Evolutionary conservation across 2,888 invertebrate species (phyloP).

Genomic region (Odontocerum albicorne): DNA sequence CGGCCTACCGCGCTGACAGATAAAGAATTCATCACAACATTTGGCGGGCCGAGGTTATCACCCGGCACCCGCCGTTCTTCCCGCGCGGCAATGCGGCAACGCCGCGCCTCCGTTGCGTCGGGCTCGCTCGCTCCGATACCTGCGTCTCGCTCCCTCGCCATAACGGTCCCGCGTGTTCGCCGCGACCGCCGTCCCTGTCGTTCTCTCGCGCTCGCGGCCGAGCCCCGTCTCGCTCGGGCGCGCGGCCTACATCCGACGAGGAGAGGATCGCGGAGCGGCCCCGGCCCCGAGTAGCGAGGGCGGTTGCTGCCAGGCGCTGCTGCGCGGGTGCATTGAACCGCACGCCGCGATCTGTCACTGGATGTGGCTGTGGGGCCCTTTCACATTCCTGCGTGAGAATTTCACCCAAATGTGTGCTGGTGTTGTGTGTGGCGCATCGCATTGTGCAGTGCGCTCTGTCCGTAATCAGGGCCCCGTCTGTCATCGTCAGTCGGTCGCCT

Average conservation of each 20-base stretch:
- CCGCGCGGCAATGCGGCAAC: constrained; percentile 21
- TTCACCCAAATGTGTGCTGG: neutral
- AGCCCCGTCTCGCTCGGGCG: neutral
- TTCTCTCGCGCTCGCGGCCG: neutral
- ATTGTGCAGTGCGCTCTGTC: no score
- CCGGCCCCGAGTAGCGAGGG: constrained; percentile 4
- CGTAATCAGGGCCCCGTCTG: no score
- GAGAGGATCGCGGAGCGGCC: neutral
- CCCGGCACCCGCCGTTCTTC: constrained; percentile 40
- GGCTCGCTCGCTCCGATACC: constrained; percentile 11
- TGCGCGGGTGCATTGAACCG: constrained; percentile 11
- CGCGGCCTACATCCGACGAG: neutral
- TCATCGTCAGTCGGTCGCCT: no score
- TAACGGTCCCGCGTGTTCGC: constrained; percentile 8
- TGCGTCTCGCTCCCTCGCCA: constrained; percentile 3
- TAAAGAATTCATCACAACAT: constrained; percentile 45
- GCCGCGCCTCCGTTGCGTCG: constrained; percentile 11
- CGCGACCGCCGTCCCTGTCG: neutral
- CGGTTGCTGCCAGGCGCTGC: neutral
- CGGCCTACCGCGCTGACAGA: no score
- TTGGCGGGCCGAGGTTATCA: constrained; percentile 56
- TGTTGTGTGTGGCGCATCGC: no score
- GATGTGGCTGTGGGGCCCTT: neutral
- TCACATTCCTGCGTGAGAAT: neutral
- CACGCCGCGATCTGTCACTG: constrained; percentile 14